A percentile compares a stretch with the other conserved stretches of the same genome.
These are phyloP conservation scores for Chymomyza amoena DNA, from an alignment of 2,888 invertebrate species.

Conservation along the genomic window DNA sequence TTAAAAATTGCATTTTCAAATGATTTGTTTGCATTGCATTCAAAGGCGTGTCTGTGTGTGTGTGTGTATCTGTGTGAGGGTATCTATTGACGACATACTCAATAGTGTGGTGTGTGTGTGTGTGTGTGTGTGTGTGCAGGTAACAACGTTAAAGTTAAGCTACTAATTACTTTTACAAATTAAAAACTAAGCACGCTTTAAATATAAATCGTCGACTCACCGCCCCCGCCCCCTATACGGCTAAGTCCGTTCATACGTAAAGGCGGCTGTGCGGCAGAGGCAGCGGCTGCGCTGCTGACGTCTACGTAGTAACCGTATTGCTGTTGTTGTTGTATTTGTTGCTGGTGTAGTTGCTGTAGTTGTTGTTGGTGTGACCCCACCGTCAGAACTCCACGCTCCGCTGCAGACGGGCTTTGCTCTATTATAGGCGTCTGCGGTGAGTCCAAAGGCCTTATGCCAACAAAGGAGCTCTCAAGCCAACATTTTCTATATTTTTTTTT, in stretches of 20 bases:
- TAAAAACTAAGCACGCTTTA: slow-evolving; percentile 35
- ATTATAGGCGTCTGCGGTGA: slow-evolving; percentile 90
- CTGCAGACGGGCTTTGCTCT: slow-evolving; percentile 75
- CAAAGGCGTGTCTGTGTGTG: slow-evolving; percentile 4
- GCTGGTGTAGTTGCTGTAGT: slow-evolving; percentile 22
- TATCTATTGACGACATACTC: slow-evolving; percentile 1
- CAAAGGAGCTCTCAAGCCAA: slow-evolving; percentile 96
- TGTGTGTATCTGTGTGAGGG: slow-evolving; percentile 6
- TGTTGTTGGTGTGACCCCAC: slow-evolving; percentile 33
- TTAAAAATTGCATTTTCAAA: slow-evolving; percentile 19
- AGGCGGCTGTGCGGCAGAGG: slow-evolving; percentile 46
- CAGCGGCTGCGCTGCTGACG: slow-evolving; percentile 23
- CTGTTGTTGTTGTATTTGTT: slow-evolving; percentile 44
- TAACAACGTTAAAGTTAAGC: slow-evolving; percentile 26
- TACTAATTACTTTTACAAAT: slow-evolving; percentile 4
- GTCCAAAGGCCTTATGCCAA: slow-evolving; percentile 90
- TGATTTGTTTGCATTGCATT: slow-evolving; percentile 15
- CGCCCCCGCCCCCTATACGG: slow-evolving; percentile 78
- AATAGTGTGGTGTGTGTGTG: too few species aligned
- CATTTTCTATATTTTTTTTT: slow-evolving; percentile 80
- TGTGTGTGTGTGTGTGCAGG: slow-evolving; percentile 38
- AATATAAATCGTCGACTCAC: slow-evolving; percentile 78
- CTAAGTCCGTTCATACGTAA: slow-evolving; percentile 79
- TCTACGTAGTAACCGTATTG: slow-evolving; percentile 33
- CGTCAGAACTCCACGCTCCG: slow-evolving; percentile 75